Evolutionary conservation across 2,888 invertebrate species (phyloP).

Genomic region (Cryptus viduatorius): DNA sequence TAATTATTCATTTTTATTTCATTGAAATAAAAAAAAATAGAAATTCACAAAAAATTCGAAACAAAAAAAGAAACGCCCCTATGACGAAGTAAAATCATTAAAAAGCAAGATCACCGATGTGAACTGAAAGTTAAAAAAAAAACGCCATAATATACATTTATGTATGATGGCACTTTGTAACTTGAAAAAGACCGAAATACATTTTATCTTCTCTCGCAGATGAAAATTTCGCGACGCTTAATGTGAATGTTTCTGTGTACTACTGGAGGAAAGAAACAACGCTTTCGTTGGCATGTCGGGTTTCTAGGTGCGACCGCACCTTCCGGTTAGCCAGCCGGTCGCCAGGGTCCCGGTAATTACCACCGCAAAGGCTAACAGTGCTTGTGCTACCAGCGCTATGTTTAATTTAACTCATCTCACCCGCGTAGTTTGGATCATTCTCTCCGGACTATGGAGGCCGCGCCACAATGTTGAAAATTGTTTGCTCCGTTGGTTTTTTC

Average conservation of each 20-base stretch:
- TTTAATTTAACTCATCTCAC: slow-evolving; percentile 62
- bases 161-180: too few relatives aligned
- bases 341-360: slow-evolving; percentile 42
- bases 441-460: slow-evolving; percentile 8
- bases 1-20: too few relatives aligned
- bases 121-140: too few relatives aligned
- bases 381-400: slow-evolving; percentile 30
- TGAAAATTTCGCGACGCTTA: neutral
- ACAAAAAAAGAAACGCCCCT: too few relatives aligned
- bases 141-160: too few relatives aligned
- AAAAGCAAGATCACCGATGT: too few relatives aligned
- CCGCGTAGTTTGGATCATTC: slow-evolving; percentile 8
- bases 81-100: too few relatives aligned
- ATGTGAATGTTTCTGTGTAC: neutral
- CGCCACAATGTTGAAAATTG: slow-evolving; percentile 57
- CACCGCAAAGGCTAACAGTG: slow-evolving; percentile 34
- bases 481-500: slow-evolving; percentile 46
- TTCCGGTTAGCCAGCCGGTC: neutral
- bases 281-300: neutral
- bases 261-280: neutral
- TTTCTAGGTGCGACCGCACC: neutral
- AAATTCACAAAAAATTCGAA: too few relatives aligned
- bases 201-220: neutral
- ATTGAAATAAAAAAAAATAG: too few relatives aligned
- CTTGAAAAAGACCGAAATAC: neutral